Base-by-base conservation (phyloP, 2,888 invertebrate genomes). In the Prostheceraeus crozeri region DNA sequence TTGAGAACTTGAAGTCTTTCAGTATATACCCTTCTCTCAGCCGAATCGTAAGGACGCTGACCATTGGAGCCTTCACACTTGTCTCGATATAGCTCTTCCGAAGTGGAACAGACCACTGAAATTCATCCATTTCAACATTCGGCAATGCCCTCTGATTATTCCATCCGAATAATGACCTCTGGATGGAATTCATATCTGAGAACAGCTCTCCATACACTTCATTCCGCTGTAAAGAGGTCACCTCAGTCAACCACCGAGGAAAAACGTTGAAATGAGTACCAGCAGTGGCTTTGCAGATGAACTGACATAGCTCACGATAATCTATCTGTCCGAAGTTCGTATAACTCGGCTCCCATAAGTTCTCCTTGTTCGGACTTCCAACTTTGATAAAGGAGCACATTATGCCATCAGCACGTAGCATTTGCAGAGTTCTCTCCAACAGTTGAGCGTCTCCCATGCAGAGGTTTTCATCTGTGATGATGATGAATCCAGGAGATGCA, bases 351-450 rank as follows among this genome's bases (percentile, higher is more conserved):
- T n/a, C n/a, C n/a, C n/a, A n/a, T n/a, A n/a, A n/a, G 72, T 84
- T 82, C 71, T 35, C 31, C 30, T 10, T 25, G 53, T 33, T 33
- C 48, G 56, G 30, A 23, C 60, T 81, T 40, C 84, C 83, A 19
- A 85, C 80, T 72, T 84, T 84, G 62, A 86, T 77, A 75, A 87
- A 86, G 53, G 85, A 85, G 67, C 85, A 84, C 8, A 84, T 80
- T 60, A 85, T 83, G 36, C 84, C 84, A 69, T 82, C 83, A 67
- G 83, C 83, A 65, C 86, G 81, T 57, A 87, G 76, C 71, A 86
- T 85, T 63, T 83, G 82, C 64, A 87, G 77, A 27, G 86, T 77
- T 3, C 82, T 81, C 69, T 86, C 85, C 71, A 85, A 80, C 63
- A 84, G 81, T 67, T 82, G 81, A n/a, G 83, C 81, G 72, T 86